Conservation (phyloP, 1,140 invertebrate species). For the Drosophila subpulchrella region DNA sequence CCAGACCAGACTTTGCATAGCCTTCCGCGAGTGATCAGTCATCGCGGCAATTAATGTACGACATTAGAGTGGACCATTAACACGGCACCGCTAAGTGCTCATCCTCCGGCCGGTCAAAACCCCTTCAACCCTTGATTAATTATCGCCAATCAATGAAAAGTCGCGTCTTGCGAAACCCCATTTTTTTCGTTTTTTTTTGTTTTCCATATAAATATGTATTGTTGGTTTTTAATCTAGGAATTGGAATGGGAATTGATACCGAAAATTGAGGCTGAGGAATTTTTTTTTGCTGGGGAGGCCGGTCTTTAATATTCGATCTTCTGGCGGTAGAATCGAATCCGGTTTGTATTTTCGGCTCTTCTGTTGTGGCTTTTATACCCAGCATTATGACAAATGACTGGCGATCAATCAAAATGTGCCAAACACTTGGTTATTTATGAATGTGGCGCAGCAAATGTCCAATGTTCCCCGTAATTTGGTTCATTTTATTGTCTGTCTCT, state of each 20-base stretch:
- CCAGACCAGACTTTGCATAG: constrained; percentile 62
- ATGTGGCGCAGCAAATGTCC: constrained; percentile 9
- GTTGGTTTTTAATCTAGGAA: constrained; percentile 3
- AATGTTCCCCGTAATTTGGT: constrained; percentile 22
- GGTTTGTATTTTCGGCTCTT: constrained; percentile 37
- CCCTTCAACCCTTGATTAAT: constrained; percentile 53
- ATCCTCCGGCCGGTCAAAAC: constrained; percentile 27
- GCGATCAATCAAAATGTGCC: constrained; percentile 45
- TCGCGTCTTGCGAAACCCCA: constrained; percentile 37
- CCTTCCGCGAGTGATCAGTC: constrained; percentile 49
- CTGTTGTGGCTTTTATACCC: constrained; percentile 30
- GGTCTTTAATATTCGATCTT: constrained; percentile 14
- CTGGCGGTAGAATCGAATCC: constrained; percentile 29
- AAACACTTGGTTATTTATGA: constrained; percentile 43
- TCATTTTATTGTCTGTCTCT: constrained; percentile 22
- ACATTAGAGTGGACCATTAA: constrained; percentile 71
- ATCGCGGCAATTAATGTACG: constrained; percentile 62
- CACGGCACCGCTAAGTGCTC: constrained; percentile 58
- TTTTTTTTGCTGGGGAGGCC: too few species aligned
- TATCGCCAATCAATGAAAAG: constrained; percentile 72
- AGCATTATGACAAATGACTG: constrained; percentile 46
- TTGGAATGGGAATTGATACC: background rate
- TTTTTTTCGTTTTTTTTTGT: background rate
- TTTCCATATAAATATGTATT: background rate
- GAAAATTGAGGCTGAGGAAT: background rate